A percentile compares a stretch with the other conserved stretches of the same genome.
Conservation (phyloP, 2,888 invertebrate species). For the Agrilus mali region DNA sequence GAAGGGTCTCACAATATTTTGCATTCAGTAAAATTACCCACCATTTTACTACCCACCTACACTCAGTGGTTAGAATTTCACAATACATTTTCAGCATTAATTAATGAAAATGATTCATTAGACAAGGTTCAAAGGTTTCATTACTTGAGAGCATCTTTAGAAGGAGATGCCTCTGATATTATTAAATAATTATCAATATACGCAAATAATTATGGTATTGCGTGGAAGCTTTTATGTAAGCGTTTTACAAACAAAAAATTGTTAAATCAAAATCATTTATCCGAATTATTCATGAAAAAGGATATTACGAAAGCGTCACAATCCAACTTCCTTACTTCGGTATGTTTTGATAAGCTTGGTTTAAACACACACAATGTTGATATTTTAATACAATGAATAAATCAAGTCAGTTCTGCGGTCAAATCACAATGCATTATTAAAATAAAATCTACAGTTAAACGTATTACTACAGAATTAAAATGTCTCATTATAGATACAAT, state of each 20-base stretch:
- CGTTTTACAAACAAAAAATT: too few species aligned
- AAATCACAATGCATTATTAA: not conserved
- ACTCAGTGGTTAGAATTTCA: not conserved
- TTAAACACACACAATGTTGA: not conserved
- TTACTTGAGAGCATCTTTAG: conserved; percentile 3
- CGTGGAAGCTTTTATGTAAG: too few species aligned
- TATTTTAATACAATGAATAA: too few species aligned
- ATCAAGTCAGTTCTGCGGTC: too few species aligned
- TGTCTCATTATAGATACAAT: conserved; percentile 4
- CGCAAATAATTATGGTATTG: too few species aligned
- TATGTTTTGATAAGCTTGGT: not conserved
- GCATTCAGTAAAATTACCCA: too few species aligned
- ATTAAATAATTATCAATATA: too few species aligned
- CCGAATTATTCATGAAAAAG: too few species aligned
- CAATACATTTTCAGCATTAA: not conserved
- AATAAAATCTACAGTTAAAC: not conserved
- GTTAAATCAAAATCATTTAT: too few species aligned
- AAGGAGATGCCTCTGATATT: too few species aligned
- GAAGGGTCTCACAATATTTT: too few species aligned
- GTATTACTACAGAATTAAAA: not conserved
- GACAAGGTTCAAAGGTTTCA: not conserved
- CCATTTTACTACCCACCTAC: not conserved
- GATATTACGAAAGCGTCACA: not conserved
- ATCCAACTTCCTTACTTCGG: not conserved
- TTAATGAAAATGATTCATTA: not conserved